Evolutionary conservation across 1,140 invertebrate genomes (phyloP), one percentile per base, ranked within the genome.

Genomic region (Reticulitermes speratus): DNA sequence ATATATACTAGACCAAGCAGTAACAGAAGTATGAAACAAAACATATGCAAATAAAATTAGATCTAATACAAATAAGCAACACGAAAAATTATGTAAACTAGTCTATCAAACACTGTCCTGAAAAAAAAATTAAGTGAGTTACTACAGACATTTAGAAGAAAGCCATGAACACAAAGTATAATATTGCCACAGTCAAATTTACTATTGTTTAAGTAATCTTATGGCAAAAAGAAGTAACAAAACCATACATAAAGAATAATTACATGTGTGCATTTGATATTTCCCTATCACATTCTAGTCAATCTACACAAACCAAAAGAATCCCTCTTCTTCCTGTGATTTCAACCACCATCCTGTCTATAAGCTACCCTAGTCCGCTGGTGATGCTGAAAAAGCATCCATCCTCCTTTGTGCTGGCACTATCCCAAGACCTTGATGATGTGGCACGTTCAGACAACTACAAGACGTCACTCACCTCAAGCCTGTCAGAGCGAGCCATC

Each of bases 401-500:
- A 48, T 16, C 48, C 16, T 9, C 48, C 48, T 48, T 16, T 48
- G 48, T 48, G 9, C 48, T 48, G 48, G 48, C 48, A 48, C 16
- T 48, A 48, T 48, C 3, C 48, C 48, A 48, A 48, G 48, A 48
- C 2, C 48, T 3, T n/a, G 59, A 65, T 1, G 59, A 21, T 21
- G 25, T 23, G 8, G 59, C 59, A 65, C 25, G 1, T 21, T 12
- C 59, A 25, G 59, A 21, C 12, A 65, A n/a, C 19, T 19, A 25
- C 11, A 48, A 48, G 16, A 48, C 16, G 3, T 48, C 59, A 65
- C 95, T 94, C 95, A 98, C 98, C 97, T 98, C 97, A 92, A 98
- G 95, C 93, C 98, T 94, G 93, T 98, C 97, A 90, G 97, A 97
- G 91, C 97, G 95, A 87, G 96, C 96, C 94, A 98, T 94, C 93